phyloP scores from a whole-genome alignment of 2,797 vertebrate species.

The Chiroxiphia lanceolata region DNA sequence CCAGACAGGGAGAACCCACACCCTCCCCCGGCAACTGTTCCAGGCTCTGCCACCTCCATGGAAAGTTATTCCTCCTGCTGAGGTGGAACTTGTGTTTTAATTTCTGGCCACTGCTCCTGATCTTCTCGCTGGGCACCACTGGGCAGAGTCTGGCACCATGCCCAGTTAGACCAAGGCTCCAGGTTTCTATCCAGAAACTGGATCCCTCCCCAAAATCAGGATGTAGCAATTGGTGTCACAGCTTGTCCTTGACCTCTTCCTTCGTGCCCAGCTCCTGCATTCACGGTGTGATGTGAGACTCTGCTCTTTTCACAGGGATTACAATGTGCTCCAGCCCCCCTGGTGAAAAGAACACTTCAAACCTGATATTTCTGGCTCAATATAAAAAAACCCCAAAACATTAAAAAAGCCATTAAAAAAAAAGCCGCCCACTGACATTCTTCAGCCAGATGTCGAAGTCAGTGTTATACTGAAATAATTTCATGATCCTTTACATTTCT shows the following conservation, averaged over 20 bases:
- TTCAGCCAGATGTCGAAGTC: conserved; percentile 10
- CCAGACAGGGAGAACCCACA: background rate
- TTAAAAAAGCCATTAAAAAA: background rate
- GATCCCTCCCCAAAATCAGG: background rate
- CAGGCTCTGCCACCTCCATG: background rate
- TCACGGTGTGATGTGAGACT: background rate
- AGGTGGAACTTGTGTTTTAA: background rate
- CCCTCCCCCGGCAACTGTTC: background rate
- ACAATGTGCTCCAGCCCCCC: background rate
- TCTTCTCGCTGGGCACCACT: background rate
- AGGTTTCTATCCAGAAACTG: background rate
- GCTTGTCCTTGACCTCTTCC: background rate
- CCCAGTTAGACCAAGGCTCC: background rate
- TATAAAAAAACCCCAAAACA: background rate
- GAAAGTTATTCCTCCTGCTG: background rate
- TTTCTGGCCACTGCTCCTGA: background rate
- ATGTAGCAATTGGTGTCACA: background rate
- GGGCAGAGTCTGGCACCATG: background rate
- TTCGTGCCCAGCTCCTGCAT: background rate
- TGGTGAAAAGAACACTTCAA: background rate
- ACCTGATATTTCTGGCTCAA: background rate
- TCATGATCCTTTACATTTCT: background rate
- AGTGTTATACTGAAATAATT: background rate
- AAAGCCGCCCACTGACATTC: background rate
- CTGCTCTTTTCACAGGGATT: background rate